A percentile compares a stretch with the other conserved stretches of the same genome.
Conservation (phyloP, 2,888 invertebrate species). For the Cerceris ruficornis region DNA sequence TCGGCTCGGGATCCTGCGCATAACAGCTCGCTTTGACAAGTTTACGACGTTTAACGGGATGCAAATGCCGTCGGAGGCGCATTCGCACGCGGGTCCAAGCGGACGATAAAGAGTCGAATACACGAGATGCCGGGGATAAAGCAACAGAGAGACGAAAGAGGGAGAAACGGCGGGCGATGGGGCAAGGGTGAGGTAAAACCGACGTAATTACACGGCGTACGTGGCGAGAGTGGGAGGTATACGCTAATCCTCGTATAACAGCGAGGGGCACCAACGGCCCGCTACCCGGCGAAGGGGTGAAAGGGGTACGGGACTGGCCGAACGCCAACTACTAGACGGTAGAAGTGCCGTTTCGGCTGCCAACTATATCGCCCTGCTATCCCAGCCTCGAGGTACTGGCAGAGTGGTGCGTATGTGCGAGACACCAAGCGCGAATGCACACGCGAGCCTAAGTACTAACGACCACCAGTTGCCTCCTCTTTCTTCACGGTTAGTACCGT, state of each 20-base stretch:
- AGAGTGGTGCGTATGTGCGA: conserved; percentile 43
- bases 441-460: conserved; percentile 55
- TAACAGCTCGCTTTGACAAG: conserved; percentile 62
- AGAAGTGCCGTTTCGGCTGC: conserved; percentile 49
- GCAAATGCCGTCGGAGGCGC: conserved; percentile 55
- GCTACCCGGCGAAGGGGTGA: background rate
- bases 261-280: conserved; percentile 41
- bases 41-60: conserved; percentile 73
- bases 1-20: conserved; percentile 42
- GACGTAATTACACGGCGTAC: conserved; percentile 65
- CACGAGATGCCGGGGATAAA: conserved; percentile 61
- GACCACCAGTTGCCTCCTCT: conserved; percentile 63
- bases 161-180: no score
- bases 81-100: conserved; percentile 54
- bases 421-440: conserved; percentile 42
- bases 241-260: conserved; percentile 72
- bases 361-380: conserved; percentile 41
- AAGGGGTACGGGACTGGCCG: conserved; percentile 63
- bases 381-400: background rate
- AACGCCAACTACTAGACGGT: conserved; percentile 66
- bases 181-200: conserved; percentile 32
- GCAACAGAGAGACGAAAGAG: conserved; percentile 16
- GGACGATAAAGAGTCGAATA: conserved; percentile 64
- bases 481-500: conserved; percentile 33
- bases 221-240: conserved; percentile 35